A percentile compares a stretch with the other conserved stretches of the same genome.
These are phyloP conservation scores for Anorthoa munda DNA, from an alignment of 2,888 invertebrate genomes.

Conservation along the genomic window DNA sequence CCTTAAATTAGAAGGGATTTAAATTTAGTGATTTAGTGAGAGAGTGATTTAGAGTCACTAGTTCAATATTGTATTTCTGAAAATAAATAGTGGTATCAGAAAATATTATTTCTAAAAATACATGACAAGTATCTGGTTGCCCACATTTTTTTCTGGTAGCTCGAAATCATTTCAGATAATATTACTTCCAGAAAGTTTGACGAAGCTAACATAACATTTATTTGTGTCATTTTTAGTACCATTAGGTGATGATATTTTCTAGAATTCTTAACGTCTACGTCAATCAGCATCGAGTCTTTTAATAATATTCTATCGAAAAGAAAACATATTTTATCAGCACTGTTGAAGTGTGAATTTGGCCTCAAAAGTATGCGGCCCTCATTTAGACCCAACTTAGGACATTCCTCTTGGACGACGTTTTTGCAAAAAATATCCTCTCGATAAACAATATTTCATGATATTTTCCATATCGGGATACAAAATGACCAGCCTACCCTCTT, in stretches of 20 bases:
- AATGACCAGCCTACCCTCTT: constrained; percentile 66
- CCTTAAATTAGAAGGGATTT: neutral
- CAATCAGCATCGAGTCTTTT: constrained; percentile 15
- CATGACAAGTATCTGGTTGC: too few species aligned
- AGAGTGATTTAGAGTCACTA: too few species aligned
- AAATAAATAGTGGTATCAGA: too few species aligned
- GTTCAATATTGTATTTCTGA: too few species aligned
- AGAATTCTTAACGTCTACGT: constrained; percentile 5
- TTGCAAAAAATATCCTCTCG: constrained; percentile 20
- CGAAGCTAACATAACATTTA: neutral
- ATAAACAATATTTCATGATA: constrained; percentile 42
- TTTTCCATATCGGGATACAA: constrained; percentile 53
- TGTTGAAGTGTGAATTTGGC: constrained; percentile 5
- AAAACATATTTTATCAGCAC: constrained; percentile 17
- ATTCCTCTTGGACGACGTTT: constrained; percentile 6
- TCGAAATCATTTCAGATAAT: too few species aligned
- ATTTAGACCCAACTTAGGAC: constrained; percentile 29
- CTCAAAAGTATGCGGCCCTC: neutral
- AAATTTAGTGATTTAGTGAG: neutral
- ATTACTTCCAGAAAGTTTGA: neutral
- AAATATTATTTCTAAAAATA: too few species aligned
- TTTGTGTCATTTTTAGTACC: neutral
- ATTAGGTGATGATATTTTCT: neutral
- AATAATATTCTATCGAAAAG: neutral
- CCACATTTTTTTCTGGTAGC: neutral